Evolutionary conservation across 2,113 vertebrate species (phyloP), one percentile per base, ranked within the genome.

Genomic region (Cephalophus harveyi): DNA sequence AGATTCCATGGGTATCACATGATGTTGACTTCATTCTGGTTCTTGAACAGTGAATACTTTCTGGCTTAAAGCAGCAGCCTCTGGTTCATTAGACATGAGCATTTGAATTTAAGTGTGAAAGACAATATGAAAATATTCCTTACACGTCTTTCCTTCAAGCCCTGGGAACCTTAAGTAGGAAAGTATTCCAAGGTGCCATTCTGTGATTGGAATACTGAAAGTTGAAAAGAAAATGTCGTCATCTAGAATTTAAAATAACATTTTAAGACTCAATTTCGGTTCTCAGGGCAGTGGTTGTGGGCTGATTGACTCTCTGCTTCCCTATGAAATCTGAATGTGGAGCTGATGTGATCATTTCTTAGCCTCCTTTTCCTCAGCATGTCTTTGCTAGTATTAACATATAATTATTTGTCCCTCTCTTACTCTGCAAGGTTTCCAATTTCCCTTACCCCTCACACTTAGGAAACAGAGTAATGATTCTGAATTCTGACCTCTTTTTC

Each of bases 51-150:
- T 84, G 96, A 78, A 95, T 94, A 95, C 96, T 97, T 92, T 96
- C 85, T 95, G 86, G 93, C 97, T 98, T 94, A 96, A 93, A 98
- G 88, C 93, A 97, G 87, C 87, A 95, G 87, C 91, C 94, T 87
- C 13, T 81, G 97, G 95, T 74, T 98, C 97, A 97, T 97, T 97
- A 98, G 96, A 92, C 82, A 93, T 60, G 57, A 98, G 96, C 83
- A 95, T 83, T 43, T 97, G 89, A 97, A 96, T 98, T 95, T 88
- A 97, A 93, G 82, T 97, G 71, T 97, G 92, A 98, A 98, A 97
- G 96, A 96, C 78, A 97, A 84, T 89, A 91, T n/a, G n/a, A 89
- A 98, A 98, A 98, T 95, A 98, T 98, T 97, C 82, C 95, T 93
- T 81, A 30, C 19, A 23, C 5, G 2, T 97, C 87, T 95, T 82